Conservation (phyloP, 2,888 invertebrate genomes). For the Metallyticus violacea region DNA sequence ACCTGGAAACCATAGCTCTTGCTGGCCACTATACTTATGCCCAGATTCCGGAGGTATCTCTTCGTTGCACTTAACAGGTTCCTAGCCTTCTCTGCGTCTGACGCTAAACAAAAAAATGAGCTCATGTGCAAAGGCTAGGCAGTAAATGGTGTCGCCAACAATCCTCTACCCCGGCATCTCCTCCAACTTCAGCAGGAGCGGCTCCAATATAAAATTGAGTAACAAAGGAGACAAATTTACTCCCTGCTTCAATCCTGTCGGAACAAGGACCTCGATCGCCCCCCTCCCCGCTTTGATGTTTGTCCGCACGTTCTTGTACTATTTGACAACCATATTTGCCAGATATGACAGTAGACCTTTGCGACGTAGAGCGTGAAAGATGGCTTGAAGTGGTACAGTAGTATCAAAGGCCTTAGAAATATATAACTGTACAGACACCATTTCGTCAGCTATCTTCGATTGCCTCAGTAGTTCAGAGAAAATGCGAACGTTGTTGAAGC, state of each 20-base stretch:
- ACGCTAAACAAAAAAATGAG: slow-evolving; percentile 25
- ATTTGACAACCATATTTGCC: slow-evolving; percentile 18
- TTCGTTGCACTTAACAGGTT: neutral
- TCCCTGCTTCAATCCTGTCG: slow-evolving; percentile 31
- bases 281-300: neutral
- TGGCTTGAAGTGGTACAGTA: slow-evolving; percentile 33
- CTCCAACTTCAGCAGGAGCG: slow-evolving; percentile 17
- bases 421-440: slow-evolving; percentile 30
- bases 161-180: neutral
- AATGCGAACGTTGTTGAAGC: slow-evolving; percentile 24
- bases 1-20: slow-evolving; percentile 12
- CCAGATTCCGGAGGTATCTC: neutral
- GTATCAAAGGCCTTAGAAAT: slow-evolving; percentile 37
- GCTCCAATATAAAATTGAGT: slow-evolving; percentile 31
- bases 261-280: neutral
- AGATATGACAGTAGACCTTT: neutral
- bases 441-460: slow-evolving; percentile 25
- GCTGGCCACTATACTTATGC: slow-evolving; percentile 13
- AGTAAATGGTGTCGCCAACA: neutral
- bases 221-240: slow-evolving; percentile 31
- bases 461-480: slow-evolving; percentile 14
- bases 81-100: neutral
- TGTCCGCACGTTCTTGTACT: neutral
- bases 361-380: neutral
- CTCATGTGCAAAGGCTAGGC: slow-evolving; percentile 32